Evolutionary conservation across 2,113 vertebrate species (phyloP).

Genomic region (Chaetops frenatus): DNA sequence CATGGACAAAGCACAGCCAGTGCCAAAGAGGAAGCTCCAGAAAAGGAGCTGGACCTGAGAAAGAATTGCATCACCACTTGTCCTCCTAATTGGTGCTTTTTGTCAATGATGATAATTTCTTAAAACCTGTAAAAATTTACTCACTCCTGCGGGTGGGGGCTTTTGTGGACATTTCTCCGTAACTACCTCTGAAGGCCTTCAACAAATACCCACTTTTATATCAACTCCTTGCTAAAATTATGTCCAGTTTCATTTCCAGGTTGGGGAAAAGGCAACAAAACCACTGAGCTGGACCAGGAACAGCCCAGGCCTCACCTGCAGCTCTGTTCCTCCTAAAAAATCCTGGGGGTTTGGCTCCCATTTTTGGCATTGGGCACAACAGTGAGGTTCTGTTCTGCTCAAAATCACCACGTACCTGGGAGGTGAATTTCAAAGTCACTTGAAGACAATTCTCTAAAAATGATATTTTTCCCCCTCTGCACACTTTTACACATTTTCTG

Average conservation of each 20-base stretch:
- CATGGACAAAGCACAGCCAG: no score
- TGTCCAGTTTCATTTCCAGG: neutral
- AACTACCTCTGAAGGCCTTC: neutral
- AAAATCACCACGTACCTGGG: neutral
- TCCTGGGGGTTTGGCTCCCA: neutral
- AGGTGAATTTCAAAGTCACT: neutral
- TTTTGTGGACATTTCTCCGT: neutral
- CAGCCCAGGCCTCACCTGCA: neutral
- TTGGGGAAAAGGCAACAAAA: neutral
- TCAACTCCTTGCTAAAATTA: neutral
- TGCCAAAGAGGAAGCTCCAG: neutral
- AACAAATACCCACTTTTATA: neutral
- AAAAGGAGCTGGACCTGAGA: neutral
- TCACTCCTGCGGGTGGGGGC: neutral
- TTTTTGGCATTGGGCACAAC: neutral
- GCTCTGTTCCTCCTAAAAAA: neutral
- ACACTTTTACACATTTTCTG: neutral
- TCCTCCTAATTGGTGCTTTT: neutral
- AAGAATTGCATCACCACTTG: no score
- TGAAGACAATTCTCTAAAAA: neutral
- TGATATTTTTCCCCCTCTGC: neutral
- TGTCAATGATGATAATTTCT: neutral
- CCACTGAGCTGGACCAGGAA: fast-evolving
- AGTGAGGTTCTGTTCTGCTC: neutral
- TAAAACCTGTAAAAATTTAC: neutral